These are phyloP conservation scores for Progne subis DNA, from an alignment of 2,113 vertebrate genomes.

Conservation along the genomic window DNA sequence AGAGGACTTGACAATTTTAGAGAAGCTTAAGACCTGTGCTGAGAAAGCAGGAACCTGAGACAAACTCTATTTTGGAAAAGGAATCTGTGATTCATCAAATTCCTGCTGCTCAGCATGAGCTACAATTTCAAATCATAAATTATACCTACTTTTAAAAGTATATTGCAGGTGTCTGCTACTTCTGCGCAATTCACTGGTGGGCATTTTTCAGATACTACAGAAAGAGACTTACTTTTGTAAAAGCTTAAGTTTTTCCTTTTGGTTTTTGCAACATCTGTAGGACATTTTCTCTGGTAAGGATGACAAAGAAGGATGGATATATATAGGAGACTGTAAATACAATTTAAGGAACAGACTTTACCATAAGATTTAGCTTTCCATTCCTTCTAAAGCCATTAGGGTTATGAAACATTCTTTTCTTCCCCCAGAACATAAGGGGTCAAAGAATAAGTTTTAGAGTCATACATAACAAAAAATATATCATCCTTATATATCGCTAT, in stretches of 20 bases:
- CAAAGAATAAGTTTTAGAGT: not conserved
- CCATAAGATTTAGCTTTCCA: not conserved
- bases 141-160: not conserved
- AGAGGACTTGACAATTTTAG: not conserved
- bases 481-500: not conserved
- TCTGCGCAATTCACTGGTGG: not conserved
- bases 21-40: not conserved
- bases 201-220: not conserved
- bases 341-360: not conserved
- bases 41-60: not conserved
- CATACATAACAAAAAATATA: fast-evolving
- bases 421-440: not conserved
- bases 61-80: not conserved
- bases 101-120: not conserved
- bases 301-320: not conserved
- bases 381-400: not conserved
- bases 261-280: not conserved
- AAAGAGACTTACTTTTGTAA: not conserved
- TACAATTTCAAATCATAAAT: not conserved
- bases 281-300: not conserved
- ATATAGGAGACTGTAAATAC: not conserved
- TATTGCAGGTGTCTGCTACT: not conserved
- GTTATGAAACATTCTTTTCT: not conserved
- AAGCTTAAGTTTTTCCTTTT: not conserved
- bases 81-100: not conserved